phyloP scores from a whole-genome alignment of 2,888 invertebrate genomes.

The Petrolisthes cinctipes region DNA sequence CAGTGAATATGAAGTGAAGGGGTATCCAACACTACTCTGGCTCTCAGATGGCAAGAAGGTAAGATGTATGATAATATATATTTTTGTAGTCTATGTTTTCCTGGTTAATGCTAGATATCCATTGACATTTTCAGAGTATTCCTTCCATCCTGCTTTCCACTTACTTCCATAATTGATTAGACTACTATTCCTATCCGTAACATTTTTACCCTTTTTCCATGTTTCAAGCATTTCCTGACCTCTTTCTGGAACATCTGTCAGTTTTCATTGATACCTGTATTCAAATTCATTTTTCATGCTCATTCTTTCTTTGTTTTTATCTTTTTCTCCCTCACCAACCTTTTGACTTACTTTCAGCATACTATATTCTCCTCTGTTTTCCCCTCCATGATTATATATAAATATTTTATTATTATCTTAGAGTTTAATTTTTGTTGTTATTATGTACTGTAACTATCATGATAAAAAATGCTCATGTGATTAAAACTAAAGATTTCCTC shows the following conservation, averaged over 20 bases:
- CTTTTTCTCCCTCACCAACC: not conserved
- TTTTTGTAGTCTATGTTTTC: not conserved
- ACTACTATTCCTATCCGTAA: no score
- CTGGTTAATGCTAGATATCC: not conserved
- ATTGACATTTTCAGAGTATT: not conserved
- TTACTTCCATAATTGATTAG: not conserved
- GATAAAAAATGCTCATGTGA: no score
- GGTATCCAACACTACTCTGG: conserved; percentile 90
- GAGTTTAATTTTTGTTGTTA: no score
- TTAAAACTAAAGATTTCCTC: no score
- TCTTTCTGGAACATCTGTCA: no score
- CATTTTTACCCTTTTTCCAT: no score
- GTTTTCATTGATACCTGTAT: no score
- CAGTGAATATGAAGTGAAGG: conserved; percentile 83
- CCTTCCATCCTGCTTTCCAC: not conserved
- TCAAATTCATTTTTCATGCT: not conserved
- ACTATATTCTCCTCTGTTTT: not conserved
- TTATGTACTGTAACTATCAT: no score
- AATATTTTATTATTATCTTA: not conserved
- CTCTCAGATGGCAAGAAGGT: conserved; percentile 88
- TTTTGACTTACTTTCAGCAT: not conserved
- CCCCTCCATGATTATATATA: not conserved
- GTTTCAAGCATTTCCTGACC: no score
- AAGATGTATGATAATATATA: conserved; percentile 25
- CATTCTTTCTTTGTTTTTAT: not conserved